These are phyloP conservation scores for Sminthurinus aureus DNA, from an alignment of 2,888 invertebrate genomes.

Conservation along the genomic window DNA sequence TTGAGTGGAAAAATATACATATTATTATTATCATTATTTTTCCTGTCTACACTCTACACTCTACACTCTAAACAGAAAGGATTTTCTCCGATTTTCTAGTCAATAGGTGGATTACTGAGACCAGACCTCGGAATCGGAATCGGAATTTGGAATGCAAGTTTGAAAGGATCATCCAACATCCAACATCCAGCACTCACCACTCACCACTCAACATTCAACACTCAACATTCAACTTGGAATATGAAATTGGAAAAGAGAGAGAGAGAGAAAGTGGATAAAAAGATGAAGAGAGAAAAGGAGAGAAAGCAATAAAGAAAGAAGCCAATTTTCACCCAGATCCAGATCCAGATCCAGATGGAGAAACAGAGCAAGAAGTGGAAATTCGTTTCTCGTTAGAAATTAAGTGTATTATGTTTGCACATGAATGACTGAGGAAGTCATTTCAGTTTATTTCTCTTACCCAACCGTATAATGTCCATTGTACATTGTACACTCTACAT, in stretches of 20 bases:
- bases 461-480: background rate
- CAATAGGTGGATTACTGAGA: no score
- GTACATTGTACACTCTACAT: background rate
- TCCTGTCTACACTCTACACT: no score
- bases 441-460: slow-evolving; percentile 28
- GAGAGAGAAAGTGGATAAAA: slow-evolving; percentile 5
- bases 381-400: slow-evolving; percentile 36
- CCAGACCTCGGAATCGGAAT: no score
- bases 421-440: slow-evolving; percentile 33
- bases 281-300: background rate
- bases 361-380: background rate
- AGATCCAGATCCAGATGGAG: background rate
- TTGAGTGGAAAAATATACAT: no score
- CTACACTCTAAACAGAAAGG: no score
- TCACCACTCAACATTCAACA: no score
- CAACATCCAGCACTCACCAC: no score
- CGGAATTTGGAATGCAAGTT: no score
- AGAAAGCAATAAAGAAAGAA: slow-evolving; percentile 32
- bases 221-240: background rate
- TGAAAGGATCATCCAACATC: no score
- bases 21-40: no score
- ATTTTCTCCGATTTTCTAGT: no score
- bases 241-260: background rate
- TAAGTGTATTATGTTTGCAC: slow-evolving; percentile 31
- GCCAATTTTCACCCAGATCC: slow-evolving; percentile 20